phyloP scores from a whole-genome alignment of 2,888 invertebrate species.

The Synanthedon myopaeformis region DNA sequence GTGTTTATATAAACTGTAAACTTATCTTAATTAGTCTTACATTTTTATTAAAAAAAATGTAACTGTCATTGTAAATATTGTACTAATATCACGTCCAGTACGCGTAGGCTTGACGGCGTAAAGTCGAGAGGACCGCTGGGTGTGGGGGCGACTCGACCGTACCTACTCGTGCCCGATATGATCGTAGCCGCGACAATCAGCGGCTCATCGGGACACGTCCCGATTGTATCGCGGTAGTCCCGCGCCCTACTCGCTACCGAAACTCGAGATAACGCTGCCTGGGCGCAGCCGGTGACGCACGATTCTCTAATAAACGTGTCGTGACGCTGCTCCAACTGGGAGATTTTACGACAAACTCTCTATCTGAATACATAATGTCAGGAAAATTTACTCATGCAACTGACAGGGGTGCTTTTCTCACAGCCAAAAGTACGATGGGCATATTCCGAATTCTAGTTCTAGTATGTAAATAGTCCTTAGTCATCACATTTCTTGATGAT shows the following conservation, averaged over 20 bases:
- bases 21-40: too few relatives aligned
- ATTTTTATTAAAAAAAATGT: too few relatives aligned
- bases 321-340: neutral
- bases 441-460: too few relatives aligned
- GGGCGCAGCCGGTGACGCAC: constrained; percentile 22
- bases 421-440: too few relatives aligned
- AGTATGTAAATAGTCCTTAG: too few relatives aligned
- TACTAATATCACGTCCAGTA: too few relatives aligned
- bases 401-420: too few relatives aligned
- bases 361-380: neutral
- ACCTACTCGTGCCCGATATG: constrained; percentile 39
- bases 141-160: constrained; percentile 19
- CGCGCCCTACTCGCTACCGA: constrained; percentile 24
- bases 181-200: constrained; percentile 30
- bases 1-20: too few relatives aligned
- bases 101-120: too few relatives aligned
- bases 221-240: constrained; percentile 37
- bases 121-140: neutral
- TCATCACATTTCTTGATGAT: too few relatives aligned
- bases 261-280: constrained; percentile 19
- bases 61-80: too few relatives aligned
- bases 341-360: neutral
- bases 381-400: neutral
- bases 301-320: constrained; percentile 51
- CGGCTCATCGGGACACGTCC: constrained; percentile 47